Evolutionary conservation across 2,113 vertebrate species (phyloP).

Genomic region (Pyxicephalus adspersus): DNA sequence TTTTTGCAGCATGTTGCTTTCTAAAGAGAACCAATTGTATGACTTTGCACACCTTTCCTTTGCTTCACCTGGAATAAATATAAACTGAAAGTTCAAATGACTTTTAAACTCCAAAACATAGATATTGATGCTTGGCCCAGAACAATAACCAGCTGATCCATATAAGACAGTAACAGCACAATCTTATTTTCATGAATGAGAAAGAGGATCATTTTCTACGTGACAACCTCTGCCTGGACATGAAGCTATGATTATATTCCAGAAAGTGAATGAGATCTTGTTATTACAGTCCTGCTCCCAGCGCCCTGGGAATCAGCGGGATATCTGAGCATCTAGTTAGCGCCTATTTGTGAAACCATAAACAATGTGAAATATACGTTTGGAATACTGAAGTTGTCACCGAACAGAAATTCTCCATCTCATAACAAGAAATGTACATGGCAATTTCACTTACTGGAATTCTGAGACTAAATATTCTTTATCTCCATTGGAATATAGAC

Average conservation of each 20-base stretch:
- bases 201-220: too few species aligned
- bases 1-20: too few species aligned
- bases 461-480: not conserved
- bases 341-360: constrained; percentile 5
- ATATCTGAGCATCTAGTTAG: not conserved
- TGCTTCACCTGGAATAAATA: too few species aligned
- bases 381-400: constrained; percentile 1
- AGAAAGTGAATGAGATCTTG: constrained; percentile 19
- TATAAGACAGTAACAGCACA: too few species aligned
- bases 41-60: too few species aligned
- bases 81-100: too few species aligned
- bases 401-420: not conserved
- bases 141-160: too few species aligned
- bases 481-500: not conserved
- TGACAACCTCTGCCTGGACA: constrained; percentile 6
- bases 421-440: not conserved
- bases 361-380: not conserved
- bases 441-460: constrained; percentile 10
- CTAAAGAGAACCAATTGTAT: too few species aligned
- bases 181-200: too few species aligned
- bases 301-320: not conserved
- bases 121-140: too few species aligned
- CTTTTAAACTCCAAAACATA: too few species aligned
- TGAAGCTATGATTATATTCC: constrained; percentile 16
- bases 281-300: not conserved